Evolutionary conservation across 2,797 vertebrate species (phyloP).

Genomic region (Hypotaenidia philippensis): DNA sequence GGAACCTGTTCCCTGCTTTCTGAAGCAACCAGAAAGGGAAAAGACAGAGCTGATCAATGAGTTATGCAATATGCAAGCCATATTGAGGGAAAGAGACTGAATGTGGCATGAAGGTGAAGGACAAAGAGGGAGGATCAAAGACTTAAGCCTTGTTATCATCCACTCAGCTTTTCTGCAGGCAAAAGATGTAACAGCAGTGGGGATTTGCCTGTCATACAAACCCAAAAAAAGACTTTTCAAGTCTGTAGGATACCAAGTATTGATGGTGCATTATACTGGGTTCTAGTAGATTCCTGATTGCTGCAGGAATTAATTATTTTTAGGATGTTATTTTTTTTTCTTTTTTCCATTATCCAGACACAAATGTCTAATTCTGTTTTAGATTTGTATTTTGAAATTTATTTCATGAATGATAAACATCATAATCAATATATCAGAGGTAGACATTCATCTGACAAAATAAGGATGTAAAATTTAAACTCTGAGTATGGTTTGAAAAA

Average conservation of each 20-base stretch:
- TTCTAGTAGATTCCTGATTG: not conserved
- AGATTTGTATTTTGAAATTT: not conserved
- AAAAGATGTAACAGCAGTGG: not conserved
- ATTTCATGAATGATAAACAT: not conserved
- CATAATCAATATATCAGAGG: not conserved
- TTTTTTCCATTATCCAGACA: not conserved
- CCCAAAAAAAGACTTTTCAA: not conserved
- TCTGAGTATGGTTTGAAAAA: not conserved
- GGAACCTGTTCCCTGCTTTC: not conserved
- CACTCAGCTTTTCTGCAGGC: not conserved
- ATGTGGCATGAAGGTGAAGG: not conserved
- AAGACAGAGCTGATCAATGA: not conserved
- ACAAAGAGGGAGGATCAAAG: not conserved
- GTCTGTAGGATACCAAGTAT: not conserved
- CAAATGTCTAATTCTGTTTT: not conserved
- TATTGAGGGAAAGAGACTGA: not conserved
- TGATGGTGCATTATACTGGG: not conserved
- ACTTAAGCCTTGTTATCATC: not conserved
- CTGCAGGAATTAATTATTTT: not conserved
- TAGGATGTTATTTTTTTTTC: not conserved
- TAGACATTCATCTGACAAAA: not conserved
- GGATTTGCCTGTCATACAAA: not conserved
- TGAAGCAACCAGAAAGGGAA: not conserved
- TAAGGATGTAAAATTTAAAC: not conserved
- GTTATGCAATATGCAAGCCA: not conserved